phyloP scores from a whole-genome alignment of 2,888 invertebrate species.

The Harpalus rufipes region DNA sequence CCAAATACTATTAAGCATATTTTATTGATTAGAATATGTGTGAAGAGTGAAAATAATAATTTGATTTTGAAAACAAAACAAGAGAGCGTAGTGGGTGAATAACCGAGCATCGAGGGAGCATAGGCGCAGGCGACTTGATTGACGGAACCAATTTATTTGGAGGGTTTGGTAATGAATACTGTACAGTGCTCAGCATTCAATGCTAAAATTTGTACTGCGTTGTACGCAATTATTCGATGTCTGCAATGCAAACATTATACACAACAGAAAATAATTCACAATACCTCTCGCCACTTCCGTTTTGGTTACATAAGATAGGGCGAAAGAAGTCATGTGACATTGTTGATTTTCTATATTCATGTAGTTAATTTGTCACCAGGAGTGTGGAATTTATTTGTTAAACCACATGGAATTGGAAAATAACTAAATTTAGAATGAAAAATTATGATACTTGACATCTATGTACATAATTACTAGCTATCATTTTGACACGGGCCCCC shows the following conservation, averaged over 20 bases:
- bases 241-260: not conserved
- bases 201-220: not conserved
- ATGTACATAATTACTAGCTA: no score
- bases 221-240: not conserved
- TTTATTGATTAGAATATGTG: not conserved
- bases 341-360: no score
- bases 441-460: no score
- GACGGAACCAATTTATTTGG: constrained; percentile 50
- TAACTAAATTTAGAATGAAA: no score
- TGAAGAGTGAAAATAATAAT: not conserved
- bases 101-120: not conserved
- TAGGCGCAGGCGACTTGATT: constrained; percentile 23
- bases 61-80: constrained; percentile 6
- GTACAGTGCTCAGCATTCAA: constrained; percentile 1
- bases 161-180: constrained; percentile 20
- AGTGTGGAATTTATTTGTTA: no score
- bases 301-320: no score
- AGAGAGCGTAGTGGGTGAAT: not conserved
- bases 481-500: no score
- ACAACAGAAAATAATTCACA: no score
- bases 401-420: no score
- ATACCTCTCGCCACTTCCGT: no score
- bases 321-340: no score
- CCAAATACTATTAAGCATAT: not conserved
- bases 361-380: no score